Percentiles rank a stretch among this genome's conserved stretches.
Evolutionary conservation across 2,113 vertebrate genomes (phyloP).

Genomic region (Mohoua ochrocephala): DNA sequence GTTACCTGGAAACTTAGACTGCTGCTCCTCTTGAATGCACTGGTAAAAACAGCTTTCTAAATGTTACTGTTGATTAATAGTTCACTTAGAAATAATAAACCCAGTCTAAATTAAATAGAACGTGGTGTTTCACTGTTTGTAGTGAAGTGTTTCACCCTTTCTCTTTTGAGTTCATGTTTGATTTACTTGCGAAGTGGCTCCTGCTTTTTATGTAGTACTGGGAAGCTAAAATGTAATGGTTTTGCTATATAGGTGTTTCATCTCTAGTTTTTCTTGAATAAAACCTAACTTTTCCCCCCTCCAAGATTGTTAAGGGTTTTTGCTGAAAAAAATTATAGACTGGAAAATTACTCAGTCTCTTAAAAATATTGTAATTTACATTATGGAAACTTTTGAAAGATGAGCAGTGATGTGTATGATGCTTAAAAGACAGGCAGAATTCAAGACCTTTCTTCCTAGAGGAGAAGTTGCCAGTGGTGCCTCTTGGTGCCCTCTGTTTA

Average conservation of each 20-base stretch:
- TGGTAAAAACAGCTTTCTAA: neutral
- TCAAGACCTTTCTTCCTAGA: neutral
- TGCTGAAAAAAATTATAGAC: neutral
- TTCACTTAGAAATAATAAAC: neutral
- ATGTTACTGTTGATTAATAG: slow-evolving; percentile 8
- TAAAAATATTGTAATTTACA: neutral
- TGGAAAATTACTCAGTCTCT: neutral
- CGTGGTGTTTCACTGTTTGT: neutral
- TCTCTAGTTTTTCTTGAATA: neutral
- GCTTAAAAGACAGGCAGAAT: neutral
- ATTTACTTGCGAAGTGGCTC: neutral
- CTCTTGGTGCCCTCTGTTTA: neutral
- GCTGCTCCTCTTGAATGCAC: neutral
- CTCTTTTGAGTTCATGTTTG: neutral
- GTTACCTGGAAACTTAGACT: neutral
- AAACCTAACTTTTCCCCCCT: neutral
- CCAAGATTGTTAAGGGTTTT: neutral
- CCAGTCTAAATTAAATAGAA: neutral
- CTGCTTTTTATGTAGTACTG: neutral
- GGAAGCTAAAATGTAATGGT: neutral
- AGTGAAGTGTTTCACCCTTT: too few relatives aligned
- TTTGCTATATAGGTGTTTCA: neutral
- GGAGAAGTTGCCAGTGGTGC: neutral
- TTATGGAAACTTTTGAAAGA: neutral
- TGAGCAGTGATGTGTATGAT: neutral